phyloP scores from a whole-genome alignment of 2,888 invertebrate species.

The Heliconius hortense region DNA sequence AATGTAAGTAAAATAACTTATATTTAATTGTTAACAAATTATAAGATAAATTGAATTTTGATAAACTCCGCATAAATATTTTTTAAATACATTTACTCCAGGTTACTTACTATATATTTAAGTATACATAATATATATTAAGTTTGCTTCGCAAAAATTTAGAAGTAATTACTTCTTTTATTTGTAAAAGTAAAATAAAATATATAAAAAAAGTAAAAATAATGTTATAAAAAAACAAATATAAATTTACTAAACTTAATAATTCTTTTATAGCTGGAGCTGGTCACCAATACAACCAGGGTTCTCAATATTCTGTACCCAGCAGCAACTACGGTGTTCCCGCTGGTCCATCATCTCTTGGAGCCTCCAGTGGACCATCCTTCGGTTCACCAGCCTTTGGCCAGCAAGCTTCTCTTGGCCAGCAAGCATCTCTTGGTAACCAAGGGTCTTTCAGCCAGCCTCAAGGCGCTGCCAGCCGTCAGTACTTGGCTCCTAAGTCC shows the following conservation, averaged over 20 bases:
- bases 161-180: neutral
- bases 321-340: conserved; percentile 50
- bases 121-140: no score
- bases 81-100: no score
- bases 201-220: neutral
- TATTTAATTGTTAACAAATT: neutral
- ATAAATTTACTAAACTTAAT: neutral
- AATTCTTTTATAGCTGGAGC: conserved; percentile 35
- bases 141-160: no score
- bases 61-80: no score
- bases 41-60: no score
- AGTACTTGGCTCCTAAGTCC: conserved; percentile 65
- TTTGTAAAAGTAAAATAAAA: neutral
- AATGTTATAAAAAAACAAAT: neutral
- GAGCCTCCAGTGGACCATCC: conserved; percentile 28
- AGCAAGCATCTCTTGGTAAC: conserved; percentile 27
- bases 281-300: conserved; percentile 45
- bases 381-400: conserved; percentile 27
- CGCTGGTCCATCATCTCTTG: conserved; percentile 40
- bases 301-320: conserved; percentile 41
- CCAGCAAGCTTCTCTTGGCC: conserved; percentile 15
- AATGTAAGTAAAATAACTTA: conserved; percentile 40
- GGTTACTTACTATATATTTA: no score
- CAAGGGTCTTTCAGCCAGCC: conserved; percentile 29
- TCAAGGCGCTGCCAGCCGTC: conserved; percentile 56